phyloP scores from a whole-genome alignment of 2,888 invertebrate genomes.

The Cecidostiba fungosa region DNA sequence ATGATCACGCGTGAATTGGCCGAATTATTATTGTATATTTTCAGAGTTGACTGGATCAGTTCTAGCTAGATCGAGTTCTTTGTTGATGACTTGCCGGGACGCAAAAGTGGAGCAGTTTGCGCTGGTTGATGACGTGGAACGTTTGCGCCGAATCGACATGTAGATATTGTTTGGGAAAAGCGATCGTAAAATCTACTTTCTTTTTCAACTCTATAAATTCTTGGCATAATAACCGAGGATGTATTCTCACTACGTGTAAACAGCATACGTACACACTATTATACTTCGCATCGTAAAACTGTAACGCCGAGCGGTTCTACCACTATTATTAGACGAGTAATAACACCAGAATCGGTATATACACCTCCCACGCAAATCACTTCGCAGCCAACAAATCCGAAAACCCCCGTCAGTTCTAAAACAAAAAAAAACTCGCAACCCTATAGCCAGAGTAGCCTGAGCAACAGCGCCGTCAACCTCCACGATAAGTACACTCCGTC shows the following conservation, averaged over 20 bases:
- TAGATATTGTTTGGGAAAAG: neutral
- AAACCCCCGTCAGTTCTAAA: neutral
- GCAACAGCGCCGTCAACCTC: conserved; percentile 45
- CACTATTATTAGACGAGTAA: neutral
- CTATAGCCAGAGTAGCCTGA: conserved; percentile 58
- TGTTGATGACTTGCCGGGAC: neutral
- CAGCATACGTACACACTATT: neutral
- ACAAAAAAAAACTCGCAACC: neutral
- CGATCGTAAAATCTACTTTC: neutral
- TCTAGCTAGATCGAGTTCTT: neutral
- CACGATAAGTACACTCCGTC: conserved; percentile 44
- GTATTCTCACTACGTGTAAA: neutral
- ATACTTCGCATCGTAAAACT: neutral
- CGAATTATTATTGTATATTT: neutral
- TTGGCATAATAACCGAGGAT: neutral
- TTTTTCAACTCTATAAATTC: neutral
- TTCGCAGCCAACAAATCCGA: neutral
- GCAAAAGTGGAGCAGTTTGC: neutral
- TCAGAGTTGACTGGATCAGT: neutral
- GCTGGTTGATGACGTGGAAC: neutral
- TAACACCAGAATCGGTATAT: neutral
- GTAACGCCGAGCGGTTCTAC: neutral
- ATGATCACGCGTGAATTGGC: conserved; percentile 21
- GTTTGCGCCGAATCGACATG: neutral
- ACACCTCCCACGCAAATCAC: neutral